phyloP scores from a whole-genome alignment of 2,797 vertebrate genomes.

The Acropternis orthonyx region DNA sequence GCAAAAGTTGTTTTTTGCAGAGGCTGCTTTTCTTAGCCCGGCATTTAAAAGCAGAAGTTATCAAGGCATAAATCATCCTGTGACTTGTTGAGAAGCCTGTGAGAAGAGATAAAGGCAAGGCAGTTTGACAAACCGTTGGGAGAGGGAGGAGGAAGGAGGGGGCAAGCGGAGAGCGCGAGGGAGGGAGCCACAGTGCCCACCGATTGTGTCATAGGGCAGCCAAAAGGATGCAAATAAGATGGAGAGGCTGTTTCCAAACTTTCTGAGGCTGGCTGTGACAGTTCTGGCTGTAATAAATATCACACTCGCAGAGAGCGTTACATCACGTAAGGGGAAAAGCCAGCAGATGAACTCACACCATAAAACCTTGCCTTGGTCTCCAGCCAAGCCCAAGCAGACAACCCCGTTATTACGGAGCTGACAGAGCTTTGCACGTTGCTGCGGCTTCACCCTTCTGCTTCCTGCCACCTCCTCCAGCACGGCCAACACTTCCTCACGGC shows the following conservation, averaged over 20 bases:
- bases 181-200: not conserved
- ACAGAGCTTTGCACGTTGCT: not conserved
- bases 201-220: conserved; percentile 63
- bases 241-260: conserved; percentile 42
- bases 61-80: conserved; percentile 61
- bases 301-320: conserved; percentile 1
- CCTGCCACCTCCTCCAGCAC: not conserved
- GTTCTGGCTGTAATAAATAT: conserved; percentile 36
- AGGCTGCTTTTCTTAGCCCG: conserved; percentile 52
- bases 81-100: conserved; percentile 56
- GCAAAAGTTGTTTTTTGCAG: conserved; percentile 33
- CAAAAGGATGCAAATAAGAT: conserved; percentile 56
- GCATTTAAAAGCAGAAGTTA: conserved; percentile 67
- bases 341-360: conserved; percentile 66
- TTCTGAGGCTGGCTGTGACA: conserved; percentile 10
- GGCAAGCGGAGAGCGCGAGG: not conserved
- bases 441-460: conserved; percentile 1
- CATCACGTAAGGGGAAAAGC: conserved; percentile 49
- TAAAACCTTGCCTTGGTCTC: conserved; percentile 45
- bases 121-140: conserved; percentile 54
- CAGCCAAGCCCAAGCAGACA: conserved; percentile 57
- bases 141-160: not conserved
- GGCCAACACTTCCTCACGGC: not conserved
- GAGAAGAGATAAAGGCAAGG: conserved; percentile 66
- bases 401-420: not conserved